Evolutionary conservation across 2,797 vertebrate genomes (phyloP).

Genomic region (Aldrovandia affinis): DNA sequence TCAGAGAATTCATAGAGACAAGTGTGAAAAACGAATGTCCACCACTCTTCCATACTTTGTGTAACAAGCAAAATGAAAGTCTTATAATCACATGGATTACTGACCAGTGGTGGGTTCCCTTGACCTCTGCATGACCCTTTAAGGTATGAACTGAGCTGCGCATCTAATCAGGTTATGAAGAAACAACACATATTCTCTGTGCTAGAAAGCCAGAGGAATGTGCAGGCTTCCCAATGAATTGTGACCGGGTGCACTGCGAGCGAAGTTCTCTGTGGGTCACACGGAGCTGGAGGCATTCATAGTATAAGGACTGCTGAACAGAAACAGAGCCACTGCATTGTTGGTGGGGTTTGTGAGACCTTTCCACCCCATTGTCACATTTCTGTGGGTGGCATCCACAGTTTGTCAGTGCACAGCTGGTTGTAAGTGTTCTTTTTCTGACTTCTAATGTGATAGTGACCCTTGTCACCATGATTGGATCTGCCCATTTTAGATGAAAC

Average conservation of each 20-base stretch:
- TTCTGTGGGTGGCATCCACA: neutral
- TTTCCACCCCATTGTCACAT: neutral
- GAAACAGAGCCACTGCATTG: neutral
- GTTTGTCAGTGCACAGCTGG: neutral
- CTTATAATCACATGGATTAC: neutral
- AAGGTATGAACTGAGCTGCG: slow-evolving; percentile 7
- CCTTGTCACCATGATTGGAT: neutral
- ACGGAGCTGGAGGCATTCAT: neutral
- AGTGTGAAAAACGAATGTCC: neutral
- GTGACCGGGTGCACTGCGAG: neutral
- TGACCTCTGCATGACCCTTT: slow-evolving; percentile 19
- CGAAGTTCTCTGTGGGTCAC: neutral
- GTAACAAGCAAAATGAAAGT: neutral
- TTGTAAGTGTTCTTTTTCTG: slow-evolving; percentile 4
- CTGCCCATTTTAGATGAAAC: neutral
- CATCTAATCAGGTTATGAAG: slow-evolving; percentile 24
- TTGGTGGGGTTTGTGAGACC: neutral
- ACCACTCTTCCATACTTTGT: neutral
- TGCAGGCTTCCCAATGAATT: slow-evolving; percentile 5
- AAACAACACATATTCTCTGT: slow-evolving; percentile 15
- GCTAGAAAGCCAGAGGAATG: slow-evolving; percentile 20
- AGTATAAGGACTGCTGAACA: slow-evolving; percentile 35
- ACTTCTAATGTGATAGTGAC: neutral
- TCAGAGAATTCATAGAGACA: neutral
- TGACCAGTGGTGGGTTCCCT: neutral